Conservation (phyloP, 2,797 vertebrate species). For the Cygnus olor region DNA sequence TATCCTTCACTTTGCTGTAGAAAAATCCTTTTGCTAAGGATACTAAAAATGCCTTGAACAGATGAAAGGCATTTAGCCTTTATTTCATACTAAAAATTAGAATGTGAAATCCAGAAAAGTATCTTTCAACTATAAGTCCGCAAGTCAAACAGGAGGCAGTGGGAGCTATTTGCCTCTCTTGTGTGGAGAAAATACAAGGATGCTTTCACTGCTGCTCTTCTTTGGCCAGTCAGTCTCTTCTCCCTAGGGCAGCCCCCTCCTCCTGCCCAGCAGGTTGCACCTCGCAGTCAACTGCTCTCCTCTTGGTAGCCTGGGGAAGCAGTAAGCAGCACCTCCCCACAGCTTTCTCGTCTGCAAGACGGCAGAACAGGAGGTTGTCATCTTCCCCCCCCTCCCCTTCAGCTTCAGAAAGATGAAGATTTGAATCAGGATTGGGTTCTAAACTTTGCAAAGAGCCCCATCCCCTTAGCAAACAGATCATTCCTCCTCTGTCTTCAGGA, state of each 20-base stretch:
- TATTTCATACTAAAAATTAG: slow-evolving; percentile 58
- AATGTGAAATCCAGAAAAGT: slow-evolving; percentile 33
- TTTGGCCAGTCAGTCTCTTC: background rate
- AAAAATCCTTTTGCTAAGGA: slow-evolving; percentile 39
- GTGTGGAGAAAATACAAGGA: background rate
- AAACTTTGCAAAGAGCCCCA: background rate
- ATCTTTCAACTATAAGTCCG: background rate
- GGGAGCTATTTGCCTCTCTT: slow-evolving; percentile 22
- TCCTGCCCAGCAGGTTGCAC: background rate
- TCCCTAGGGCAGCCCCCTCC: background rate
- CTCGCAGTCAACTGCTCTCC: background rate
- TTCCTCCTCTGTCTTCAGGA: background rate
- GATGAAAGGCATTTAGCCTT: slow-evolving; percentile 69
- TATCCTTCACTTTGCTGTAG: slow-evolving; percentile 36
- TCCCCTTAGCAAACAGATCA: background rate
- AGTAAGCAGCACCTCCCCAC: background rate
- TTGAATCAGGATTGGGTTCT: background rate
- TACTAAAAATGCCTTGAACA: slow-evolving; percentile 50
- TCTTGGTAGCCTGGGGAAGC: background rate
- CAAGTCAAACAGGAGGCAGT: slow-evolving; percentile 22
- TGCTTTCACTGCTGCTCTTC: background rate
- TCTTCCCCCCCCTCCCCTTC: background rate
- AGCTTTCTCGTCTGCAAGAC: background rate
- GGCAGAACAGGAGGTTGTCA: fast-evolving
- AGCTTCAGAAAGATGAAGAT: background rate